Percentiles rank a stretch among this genome's conserved stretches.
phyloP scores from a whole-genome alignment of 2,888 invertebrate species.

The Priapulus caudatus region DNA sequence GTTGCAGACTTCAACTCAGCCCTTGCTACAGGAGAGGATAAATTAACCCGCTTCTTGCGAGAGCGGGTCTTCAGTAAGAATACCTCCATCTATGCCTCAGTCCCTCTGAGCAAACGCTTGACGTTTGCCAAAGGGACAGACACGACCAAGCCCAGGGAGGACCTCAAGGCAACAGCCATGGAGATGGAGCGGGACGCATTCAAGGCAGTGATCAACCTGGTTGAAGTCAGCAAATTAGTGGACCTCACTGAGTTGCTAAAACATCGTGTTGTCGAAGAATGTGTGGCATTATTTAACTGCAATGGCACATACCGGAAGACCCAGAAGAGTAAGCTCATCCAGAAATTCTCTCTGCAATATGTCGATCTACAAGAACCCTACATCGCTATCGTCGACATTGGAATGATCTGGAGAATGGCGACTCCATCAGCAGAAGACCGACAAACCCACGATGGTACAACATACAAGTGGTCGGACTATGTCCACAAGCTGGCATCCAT shows the following conservation, averaged over 20 bases:
- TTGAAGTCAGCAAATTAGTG: conserved; percentile 11
- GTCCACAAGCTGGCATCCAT: too few species aligned
- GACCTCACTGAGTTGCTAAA: too few species aligned
- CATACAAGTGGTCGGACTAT: too few species aligned
- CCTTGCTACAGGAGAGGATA: conserved; percentile 9
- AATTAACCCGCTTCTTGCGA: conserved; percentile 10
- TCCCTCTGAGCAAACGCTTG: conserved; percentile 12
- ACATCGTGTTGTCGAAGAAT: conserved; percentile 12
- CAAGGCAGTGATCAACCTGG: conserved; percentile 11
- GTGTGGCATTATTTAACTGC: conserved; percentile 8
- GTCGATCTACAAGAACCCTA: too few species aligned
- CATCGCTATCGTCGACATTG: too few species aligned
- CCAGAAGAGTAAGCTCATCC: too few species aligned
- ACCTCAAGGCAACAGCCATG: conserved; percentile 9
- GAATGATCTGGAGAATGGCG: too few species aligned
- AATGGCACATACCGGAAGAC: conserved; percentile 12
- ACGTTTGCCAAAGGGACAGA: conserved; percentile 9
- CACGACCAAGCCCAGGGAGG: conserved; percentile 8
- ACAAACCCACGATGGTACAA: too few species aligned
- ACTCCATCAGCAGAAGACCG: too few species aligned
- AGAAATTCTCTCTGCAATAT: too few species aligned
- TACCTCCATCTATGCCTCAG: conserved; percentile 11
- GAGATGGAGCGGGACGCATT: conserved; percentile 10
- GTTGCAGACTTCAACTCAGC: conserved; percentile 11
- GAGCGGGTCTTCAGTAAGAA: too few species aligned